Evolutionary conservation across 2,797 vertebrate genomes (phyloP), one percentile per base, ranked within the genome.

Genomic region (Pyrocephalus nanus): DNA sequence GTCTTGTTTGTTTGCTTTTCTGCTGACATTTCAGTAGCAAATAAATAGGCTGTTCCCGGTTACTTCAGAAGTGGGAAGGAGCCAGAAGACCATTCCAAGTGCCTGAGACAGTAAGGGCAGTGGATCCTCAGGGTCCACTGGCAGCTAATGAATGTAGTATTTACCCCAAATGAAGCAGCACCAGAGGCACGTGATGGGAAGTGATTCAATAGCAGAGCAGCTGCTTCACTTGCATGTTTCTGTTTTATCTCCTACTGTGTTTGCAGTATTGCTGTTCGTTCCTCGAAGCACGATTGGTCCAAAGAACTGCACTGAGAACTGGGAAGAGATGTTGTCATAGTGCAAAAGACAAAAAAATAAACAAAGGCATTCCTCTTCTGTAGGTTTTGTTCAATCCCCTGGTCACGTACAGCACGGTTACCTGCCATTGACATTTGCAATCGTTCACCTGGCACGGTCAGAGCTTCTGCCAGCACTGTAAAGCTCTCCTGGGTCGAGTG

Each of bases 341-440:
- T 12, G 17, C 51, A 61, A 13, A 50, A 43, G 15, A 48, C 47
- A 48, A 17, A 2, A 27, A 42, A 42, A 42, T 42, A 23, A 13
- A 43, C 9, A 34, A 8, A 5, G 19, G 7, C 8, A 0, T 48
- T 62, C 3, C 53, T 34, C 11, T 34, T 11, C 25, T 30, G 0
- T 20, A 3, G 0, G 0, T 11, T 34, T 1, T 50, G 34, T 51
- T 57, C 38, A 8, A 0, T 67, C 4, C 8, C 16, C 25, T 0
- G 18, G 25, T 32, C 29, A 2, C 0, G 8, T 4, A 8, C 19
- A 25, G 72, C 57, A 20, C 12, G 8, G 18, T 25, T 53, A 7
- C 7, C 21, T 3, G 6, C 80, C 0, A 0, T 14, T 25, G 2
- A 0, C 9, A 1, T 18, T 4, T 9, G 75, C 50, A 26, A 10